Evolutionary conservation across 2,797 vertebrate species (phyloP).

Genomic region (Lates japonicus): DNA sequence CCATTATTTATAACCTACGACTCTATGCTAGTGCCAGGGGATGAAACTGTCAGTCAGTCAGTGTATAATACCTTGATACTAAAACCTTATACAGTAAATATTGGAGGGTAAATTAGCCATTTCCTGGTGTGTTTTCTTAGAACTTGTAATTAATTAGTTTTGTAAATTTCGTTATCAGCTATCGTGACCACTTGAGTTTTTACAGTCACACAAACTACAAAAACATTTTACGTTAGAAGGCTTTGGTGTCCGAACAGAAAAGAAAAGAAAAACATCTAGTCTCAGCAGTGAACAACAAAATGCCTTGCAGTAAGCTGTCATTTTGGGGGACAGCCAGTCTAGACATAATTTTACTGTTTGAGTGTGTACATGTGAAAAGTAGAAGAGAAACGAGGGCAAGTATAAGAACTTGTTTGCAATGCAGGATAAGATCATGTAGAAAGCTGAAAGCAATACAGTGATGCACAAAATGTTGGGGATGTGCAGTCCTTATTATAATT

Average conservation of each 20-base stretch:
- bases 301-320: conserved; percentile 36
- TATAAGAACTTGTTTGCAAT: conserved; percentile 3
- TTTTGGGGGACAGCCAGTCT: conserved; percentile 42
- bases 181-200: not conserved
- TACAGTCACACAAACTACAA: not conserved
- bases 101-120: not conserved
- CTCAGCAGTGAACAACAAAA: conserved; percentile 29
- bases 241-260: not conserved
- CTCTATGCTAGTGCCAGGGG: not conserved
- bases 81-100: not conserved
- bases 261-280: conserved; percentile 7
- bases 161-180: not conserved
- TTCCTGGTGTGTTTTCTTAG: not conserved
- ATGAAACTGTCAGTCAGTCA: conserved; percentile 16
- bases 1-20: conserved; percentile 6
- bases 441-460: conserved; percentile 2
- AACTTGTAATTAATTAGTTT: not conserved
- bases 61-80: not conserved
- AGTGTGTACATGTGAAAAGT: conserved; percentile 13
- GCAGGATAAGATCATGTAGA: conserved; percentile 1
- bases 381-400: conserved; percentile 8
- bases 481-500: not conserved
- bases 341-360: conserved; percentile 39
- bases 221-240: not conserved
- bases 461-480: not conserved